Percentiles rank a stretch among this genome's conserved stretches.
phyloP scores from a whole-genome alignment of 1,140 invertebrate species.

The Drosophila quadrilineata region DNA sequence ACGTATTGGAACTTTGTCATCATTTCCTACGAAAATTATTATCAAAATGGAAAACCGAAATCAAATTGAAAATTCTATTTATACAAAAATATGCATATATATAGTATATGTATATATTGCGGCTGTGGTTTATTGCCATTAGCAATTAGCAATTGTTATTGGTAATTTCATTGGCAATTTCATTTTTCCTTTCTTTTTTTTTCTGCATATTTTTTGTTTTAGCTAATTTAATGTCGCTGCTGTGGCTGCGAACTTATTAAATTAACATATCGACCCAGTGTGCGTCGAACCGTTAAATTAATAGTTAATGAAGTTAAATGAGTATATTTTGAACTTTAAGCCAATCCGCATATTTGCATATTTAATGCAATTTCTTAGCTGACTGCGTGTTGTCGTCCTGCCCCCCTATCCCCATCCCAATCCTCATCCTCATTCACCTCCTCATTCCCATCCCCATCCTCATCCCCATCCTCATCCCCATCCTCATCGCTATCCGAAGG shows the following conservation, averaged over 20 bases:
- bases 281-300: slow-evolving; percentile 6
- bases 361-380: slow-evolving; percentile 62
- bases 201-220: too few relatives aligned
- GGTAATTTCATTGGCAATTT: slow-evolving; percentile 19
- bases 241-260: slow-evolving; percentile 13
- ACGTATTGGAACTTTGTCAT: slow-evolving; percentile 35
- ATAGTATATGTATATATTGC: too few relatives aligned
- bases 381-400: neutral
- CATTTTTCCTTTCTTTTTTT: neutral
- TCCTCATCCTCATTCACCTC: too few relatives aligned
- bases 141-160: slow-evolving; percentile 49
- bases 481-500: too few relatives aligned
- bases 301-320: slow-evolving; percentile 28
- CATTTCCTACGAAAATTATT: slow-evolving; percentile 29
- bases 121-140: slow-evolving; percentile 42
- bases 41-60: slow-evolving; percentile 14
- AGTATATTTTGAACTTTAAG: slow-evolving; percentile 4
- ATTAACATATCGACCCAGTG: slow-evolving; percentile 28
- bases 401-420: neutral
- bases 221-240: slow-evolving; percentile 20
- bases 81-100: too few relatives aligned
- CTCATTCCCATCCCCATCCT: too few relatives aligned
- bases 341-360: slow-evolving; percentile 35
- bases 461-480: too few relatives aligned
- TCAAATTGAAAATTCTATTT: slow-evolving; percentile 33